Conservation (phyloP, 2,797 vertebrate species). For the Scyliorhinus canicula region DNA sequence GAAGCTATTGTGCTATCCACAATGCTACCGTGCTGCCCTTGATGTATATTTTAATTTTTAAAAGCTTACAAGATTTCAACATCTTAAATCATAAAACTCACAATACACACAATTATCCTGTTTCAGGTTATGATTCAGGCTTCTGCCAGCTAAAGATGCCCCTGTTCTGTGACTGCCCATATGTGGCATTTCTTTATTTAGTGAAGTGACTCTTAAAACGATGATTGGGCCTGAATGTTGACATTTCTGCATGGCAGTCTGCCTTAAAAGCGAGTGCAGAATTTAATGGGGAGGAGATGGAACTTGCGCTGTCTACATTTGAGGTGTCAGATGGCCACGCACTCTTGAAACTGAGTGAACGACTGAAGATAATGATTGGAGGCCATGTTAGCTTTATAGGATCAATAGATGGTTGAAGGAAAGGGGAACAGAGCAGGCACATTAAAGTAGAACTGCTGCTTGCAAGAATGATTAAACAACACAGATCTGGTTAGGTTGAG, state of each 20-base stretch:
- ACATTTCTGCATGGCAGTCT: neutral
- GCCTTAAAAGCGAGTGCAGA: neutral
- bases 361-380: neutral
- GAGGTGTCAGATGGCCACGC: neutral
- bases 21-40: too few relatives aligned
- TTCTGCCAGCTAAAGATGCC: neutral
- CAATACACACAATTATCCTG: neutral
- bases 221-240: neutral
- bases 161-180: neutral
- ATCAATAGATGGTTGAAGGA: neutral
- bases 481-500: too few relatives aligned
- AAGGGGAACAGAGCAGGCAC: neutral
- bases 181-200: neutral
- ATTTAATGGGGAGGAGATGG: neutral
- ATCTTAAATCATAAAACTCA: neutral
- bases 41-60: neutral
- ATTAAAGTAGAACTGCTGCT: neutral
- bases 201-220: neutral
- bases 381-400: neutral
- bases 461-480: neutral
- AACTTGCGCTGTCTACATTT: neutral
- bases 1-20: too few relatives aligned
- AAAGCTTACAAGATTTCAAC: neutral
- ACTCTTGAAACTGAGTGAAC: neutral
- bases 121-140: neutral